Conservation (phyloP, 2,888 invertebrate species). For the Drosophila yooni region DNA sequence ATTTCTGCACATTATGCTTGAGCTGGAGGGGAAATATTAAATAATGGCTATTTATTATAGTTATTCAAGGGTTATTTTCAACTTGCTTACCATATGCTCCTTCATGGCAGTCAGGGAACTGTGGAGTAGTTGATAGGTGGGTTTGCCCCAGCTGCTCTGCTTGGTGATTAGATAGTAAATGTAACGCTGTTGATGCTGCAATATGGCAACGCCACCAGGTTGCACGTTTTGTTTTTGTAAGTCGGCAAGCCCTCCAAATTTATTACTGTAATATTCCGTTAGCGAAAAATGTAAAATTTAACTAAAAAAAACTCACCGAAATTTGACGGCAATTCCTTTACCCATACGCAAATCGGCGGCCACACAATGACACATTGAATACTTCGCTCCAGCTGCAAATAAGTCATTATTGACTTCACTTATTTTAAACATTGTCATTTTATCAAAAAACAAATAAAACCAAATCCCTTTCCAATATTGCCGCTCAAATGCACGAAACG, state of each 20-base stretch:
- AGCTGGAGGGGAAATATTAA: conserved; percentile 58
- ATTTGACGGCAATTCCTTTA: conserved; percentile 86
- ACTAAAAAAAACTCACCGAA: conserved; percentile 63
- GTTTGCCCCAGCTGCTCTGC: conserved; percentile 85
- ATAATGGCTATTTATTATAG: neutral
- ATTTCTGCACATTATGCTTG: conserved; percentile 85
- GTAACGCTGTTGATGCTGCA: conserved; percentile 83
- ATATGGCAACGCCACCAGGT: conserved; percentile 85
- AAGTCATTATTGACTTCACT: conserved; percentile 86
- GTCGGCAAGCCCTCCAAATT: conserved; percentile 77
- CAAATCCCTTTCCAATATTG: conserved; percentile 39
- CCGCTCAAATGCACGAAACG: conserved; percentile 43
- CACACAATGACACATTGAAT: conserved; percentile 87
- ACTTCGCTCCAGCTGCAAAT: conserved; percentile 85
- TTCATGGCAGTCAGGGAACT: conserved; percentile 83
- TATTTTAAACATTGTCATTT: conserved; percentile 55
- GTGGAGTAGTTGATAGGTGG: conserved; percentile 85
- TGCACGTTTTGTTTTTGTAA: conserved; percentile 78
- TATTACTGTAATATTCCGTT: conserved; percentile 61
- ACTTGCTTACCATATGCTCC: conserved; percentile 80
- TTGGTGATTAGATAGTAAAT: conserved; percentile 88
- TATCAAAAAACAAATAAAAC: conserved; percentile 4
- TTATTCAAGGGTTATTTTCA: neutral
- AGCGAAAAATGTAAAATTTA: neutral
- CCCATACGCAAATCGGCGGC: conserved; percentile 87